Base-by-base conservation (phyloP, 2,797 vertebrate genomes). In the Mallotus villosus region DNA sequence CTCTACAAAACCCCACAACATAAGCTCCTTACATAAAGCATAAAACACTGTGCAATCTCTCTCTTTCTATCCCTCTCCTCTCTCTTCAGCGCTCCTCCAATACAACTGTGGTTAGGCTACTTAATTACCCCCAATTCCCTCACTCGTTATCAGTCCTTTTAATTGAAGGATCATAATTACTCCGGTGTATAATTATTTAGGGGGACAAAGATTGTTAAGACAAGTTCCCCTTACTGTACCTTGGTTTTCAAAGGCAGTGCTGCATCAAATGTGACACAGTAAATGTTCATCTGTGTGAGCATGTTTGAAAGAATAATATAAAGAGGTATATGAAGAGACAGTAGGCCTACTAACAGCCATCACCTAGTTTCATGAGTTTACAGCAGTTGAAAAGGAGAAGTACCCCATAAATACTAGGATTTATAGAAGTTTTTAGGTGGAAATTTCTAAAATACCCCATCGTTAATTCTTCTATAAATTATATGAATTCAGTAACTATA, bases 11-110 rank as follows among this genome's bases (percentile, higher is more conserved):
- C 83, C 84, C 80, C 79, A 82, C 75, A 71, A 46, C 71, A 75
- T 92, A 92, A 93, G 84, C 90, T 86, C 76, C 86, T 91, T 92
- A 90, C 86, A 88, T 87, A 86, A 88, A 90, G 86, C 85, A 89
- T 85, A 82, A 92, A 92, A 92, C 88, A 88, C 79, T 21, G 81
- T 79, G 85, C 92, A 91, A 91, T 82, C 80, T 78, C 67, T 76
- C 63, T 57, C 58, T 64, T 63, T 22, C 58, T 74, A 37, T 73
- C 73, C 78, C 70, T 74, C 19, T 49, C 70, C 68, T 73, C 27
- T 64, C 19, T 55, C 24, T 61, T 57, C 62, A 57, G 16, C 70
- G 49, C 60, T 19, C 14, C 17, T 55, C 51, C 22, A 62, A 55
- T 73, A 63, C 27, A 66, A 57, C 68, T 51, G 51, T 24, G 51